Percentiles rank a stretch among this genome's conserved stretches.
Conservation (phyloP, 92 coral and sea anemone genomes). For the Meandrina meandrites region DNA sequence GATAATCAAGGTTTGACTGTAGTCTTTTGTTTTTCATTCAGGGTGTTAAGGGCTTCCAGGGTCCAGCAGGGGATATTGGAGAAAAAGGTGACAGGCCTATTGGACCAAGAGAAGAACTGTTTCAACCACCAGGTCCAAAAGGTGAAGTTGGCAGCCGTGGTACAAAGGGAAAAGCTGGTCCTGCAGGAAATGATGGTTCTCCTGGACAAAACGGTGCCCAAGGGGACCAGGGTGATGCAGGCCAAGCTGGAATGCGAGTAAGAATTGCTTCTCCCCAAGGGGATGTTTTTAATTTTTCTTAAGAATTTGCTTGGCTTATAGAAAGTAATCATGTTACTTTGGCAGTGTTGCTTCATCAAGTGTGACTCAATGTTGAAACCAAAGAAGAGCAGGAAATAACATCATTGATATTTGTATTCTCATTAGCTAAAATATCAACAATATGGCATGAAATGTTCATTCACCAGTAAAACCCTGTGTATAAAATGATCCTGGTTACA, state of each 20-base stretch:
- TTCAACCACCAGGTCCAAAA: conserved; percentile 25
- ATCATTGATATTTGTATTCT: too few relatives aligned
- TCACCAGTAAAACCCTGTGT: too few relatives aligned
- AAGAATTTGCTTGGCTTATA: too few relatives aligned
- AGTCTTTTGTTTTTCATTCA: background rate
- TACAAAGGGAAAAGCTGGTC: conserved; percentile 28
- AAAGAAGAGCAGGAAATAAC: too few relatives aligned
- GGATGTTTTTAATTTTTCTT: too few relatives aligned
- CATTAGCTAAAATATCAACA: too few relatives aligned
- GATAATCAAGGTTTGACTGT: too few relatives aligned
- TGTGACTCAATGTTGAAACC: too few relatives aligned
- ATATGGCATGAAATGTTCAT: too few relatives aligned
- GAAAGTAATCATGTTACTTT: too few relatives aligned
- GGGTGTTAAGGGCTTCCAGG: conserved; percentile 33
- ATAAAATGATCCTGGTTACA: too few relatives aligned
- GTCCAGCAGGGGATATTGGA: conserved; percentile 12
- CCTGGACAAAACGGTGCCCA: conserved; percentile 42
- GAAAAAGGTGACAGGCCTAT: conserved; percentile 33
- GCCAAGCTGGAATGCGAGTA: conserved; percentile 41
- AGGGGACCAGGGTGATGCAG: conserved; percentile 44
- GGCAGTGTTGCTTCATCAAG: too few relatives aligned
- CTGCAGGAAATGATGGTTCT: conserved; percentile 40
- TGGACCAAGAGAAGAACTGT: conserved; percentile 15
- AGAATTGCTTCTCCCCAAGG: background rate
- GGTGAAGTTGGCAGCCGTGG: conserved; percentile 55